Evolutionary conservation across 2,113 vertebrate species (phyloP).

Genomic region (Hymenochirus boettgeri): DNA sequence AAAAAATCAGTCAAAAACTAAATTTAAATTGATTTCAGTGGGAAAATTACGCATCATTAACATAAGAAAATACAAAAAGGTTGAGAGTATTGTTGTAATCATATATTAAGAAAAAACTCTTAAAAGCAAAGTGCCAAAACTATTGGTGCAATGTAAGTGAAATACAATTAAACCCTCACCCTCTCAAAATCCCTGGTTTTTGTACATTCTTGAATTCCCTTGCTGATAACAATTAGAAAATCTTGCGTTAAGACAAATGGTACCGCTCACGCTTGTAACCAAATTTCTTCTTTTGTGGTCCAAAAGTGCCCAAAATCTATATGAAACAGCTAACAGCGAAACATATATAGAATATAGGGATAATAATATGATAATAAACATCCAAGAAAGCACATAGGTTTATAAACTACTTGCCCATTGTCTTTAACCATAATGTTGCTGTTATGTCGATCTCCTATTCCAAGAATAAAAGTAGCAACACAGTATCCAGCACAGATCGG

Average conservation of each 20-base stretch:
- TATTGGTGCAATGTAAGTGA: too few relatives aligned
- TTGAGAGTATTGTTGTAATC: too few relatives aligned
- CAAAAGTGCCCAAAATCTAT: slow-evolving; percentile 98
- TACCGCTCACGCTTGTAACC: slow-evolving; percentile 95
- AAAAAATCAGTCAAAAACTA: too few relatives aligned
- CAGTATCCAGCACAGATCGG: slow-evolving; percentile 96
- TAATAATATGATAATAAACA: not conserved
- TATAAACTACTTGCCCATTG: slow-evolving; percentile 84
- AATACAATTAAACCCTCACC: slow-evolving; percentile 58
- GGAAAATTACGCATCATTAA: too few relatives aligned
- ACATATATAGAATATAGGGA: slow-evolving; percentile 47
- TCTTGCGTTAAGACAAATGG: slow-evolving; percentile 97
- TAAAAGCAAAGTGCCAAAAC: too few relatives aligned
- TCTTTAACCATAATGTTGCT: slow-evolving; percentile 99
- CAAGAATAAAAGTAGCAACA: slow-evolving; percentile 94
- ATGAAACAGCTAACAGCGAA: slow-evolving; percentile 80
- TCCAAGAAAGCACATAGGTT: not conserved
- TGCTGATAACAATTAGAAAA: slow-evolving; percentile 97
- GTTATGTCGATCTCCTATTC: slow-evolving; percentile 96
- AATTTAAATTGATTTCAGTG: too few relatives aligned
- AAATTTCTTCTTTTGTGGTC: slow-evolving; percentile 99
- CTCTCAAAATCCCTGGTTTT: slow-evolving; percentile 98
- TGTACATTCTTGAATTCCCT: slow-evolving; percentile 93
- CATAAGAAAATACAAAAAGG: too few relatives aligned
- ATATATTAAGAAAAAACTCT: too few relatives aligned